Percentiles rank a stretch among this genome's conserved stretches.
Conservation (phyloP, 2,113 vertebrate species). For the Lepisosteus oculatus region DNA sequence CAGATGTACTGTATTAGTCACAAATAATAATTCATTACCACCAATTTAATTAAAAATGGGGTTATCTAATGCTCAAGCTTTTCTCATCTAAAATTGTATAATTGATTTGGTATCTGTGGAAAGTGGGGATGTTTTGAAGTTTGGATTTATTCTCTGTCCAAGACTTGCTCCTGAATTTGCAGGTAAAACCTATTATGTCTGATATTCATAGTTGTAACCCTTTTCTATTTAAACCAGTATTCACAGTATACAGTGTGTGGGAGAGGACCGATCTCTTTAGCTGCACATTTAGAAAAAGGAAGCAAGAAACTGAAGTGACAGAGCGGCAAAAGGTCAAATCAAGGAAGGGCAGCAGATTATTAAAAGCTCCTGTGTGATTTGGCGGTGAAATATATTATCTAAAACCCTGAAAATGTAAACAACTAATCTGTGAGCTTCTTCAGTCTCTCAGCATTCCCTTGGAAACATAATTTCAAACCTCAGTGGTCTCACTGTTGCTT, state of each 20-base stretch:
- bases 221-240: too few relatives aligned
- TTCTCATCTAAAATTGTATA: too few relatives aligned
- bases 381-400: too few relatives aligned
- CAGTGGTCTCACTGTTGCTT: background rate
- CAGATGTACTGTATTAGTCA: background rate
- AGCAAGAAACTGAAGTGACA: background rate
- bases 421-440: background rate
- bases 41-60: background rate
- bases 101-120: too few relatives aligned
- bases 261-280: too few relatives aligned
- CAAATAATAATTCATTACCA: background rate
- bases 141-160: too few relatives aligned
- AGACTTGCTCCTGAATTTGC: too few relatives aligned
- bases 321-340: background rate
- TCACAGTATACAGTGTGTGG: background rate
- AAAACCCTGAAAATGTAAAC: too few relatives aligned
- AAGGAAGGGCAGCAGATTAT: background rate
- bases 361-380: too few relatives aligned
- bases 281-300: background rate
- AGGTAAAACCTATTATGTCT: too few relatives aligned
- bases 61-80: background rate
- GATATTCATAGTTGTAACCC: too few relatives aligned
- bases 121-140: too few relatives aligned
- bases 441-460: slow-evolving; percentile 1
- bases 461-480: background rate